Conservation (phyloP, 2,888 invertebrate genomes). For the Troides helena region DNA sequence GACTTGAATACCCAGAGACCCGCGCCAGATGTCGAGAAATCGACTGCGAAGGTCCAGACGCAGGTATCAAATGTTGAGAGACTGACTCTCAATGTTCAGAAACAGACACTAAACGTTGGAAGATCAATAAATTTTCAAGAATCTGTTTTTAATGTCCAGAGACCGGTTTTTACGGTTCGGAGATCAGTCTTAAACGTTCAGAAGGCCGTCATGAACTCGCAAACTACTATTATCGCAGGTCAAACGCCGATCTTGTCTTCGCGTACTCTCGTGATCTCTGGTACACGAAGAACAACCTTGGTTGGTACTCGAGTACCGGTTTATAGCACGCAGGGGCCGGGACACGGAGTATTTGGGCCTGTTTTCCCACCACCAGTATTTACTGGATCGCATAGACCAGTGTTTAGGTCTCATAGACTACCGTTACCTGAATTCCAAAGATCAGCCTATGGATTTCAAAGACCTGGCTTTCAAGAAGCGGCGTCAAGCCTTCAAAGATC, state of each 20-base stretch:
- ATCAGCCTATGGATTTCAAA: neutral
- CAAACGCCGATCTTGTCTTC: neutral
- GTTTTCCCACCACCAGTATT: neutral
- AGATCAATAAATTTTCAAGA: slow-evolving; percentile 2
- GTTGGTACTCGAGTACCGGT: neutral
- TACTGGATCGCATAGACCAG: neutral
- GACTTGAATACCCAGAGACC: neutral
- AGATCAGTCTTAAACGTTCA: neutral
- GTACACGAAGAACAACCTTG: slow-evolving; percentile 5
- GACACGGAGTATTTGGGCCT: neutral
- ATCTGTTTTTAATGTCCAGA: neutral
- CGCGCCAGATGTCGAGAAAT: neutral
- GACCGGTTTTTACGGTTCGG: neutral
- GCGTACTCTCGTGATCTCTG: neutral
- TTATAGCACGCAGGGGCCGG: neutral
- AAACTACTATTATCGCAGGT: neutral
- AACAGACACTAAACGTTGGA: neutral
- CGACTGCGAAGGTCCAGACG: neutral
- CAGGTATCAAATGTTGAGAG: neutral
- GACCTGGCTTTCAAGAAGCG: neutral
- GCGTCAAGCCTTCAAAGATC: neutral
- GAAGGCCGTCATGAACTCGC: neutral
- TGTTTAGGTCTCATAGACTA: neutral
- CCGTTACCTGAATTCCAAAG: neutral
- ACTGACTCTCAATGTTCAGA: neutral